Conservation (phyloP, 2,888 invertebrate genomes). For the Clitarchus hookeri region DNA sequence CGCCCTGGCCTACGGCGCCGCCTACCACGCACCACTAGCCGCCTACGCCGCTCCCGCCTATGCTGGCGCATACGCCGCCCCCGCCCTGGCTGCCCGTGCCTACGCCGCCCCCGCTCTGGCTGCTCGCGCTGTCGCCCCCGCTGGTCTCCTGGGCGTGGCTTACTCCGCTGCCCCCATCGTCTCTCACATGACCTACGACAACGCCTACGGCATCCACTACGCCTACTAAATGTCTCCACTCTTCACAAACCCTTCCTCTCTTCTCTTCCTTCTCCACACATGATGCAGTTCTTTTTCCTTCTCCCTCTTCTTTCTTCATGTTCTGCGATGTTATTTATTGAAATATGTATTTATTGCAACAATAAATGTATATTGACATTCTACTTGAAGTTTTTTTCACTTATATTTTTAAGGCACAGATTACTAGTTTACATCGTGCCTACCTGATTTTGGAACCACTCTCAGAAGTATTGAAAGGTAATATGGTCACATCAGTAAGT, state of each 20-base stretch:
- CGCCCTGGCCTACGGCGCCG: slow-evolving; percentile 33
- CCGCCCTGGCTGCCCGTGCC: slow-evolving; percentile 41
- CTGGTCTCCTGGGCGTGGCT: slow-evolving; percentile 59
- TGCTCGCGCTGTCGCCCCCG: slow-evolving; percentile 40
- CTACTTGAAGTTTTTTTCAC: background rate
- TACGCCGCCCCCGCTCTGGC: slow-evolving; percentile 46
- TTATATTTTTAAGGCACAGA: too few species aligned
- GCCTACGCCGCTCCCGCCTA: slow-evolving; percentile 57
- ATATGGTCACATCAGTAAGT: too few species aligned
- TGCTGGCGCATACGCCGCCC: slow-evolving; percentile 38
- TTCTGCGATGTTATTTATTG: background rate
- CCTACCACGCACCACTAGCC: slow-evolving; percentile 34
- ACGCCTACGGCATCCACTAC: slow-evolving; percentile 61
- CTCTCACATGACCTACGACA: slow-evolving; percentile 64
- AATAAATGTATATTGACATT: background rate
- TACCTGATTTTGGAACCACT: too few species aligned
- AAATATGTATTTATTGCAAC: background rate
- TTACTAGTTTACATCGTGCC: too few species aligned
- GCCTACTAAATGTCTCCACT: slow-evolving; percentile 59
- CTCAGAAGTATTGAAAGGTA: too few species aligned
- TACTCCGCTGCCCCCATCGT: slow-evolving; percentile 66
- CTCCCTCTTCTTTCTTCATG: background rate
- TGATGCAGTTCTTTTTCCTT: background rate
- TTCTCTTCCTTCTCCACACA: background rate
- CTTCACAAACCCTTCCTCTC: background rate